These are phyloP conservation scores for Himalopsyche japonica DNA, from an alignment of 2,888 invertebrate species.

Conservation along the genomic window DNA sequence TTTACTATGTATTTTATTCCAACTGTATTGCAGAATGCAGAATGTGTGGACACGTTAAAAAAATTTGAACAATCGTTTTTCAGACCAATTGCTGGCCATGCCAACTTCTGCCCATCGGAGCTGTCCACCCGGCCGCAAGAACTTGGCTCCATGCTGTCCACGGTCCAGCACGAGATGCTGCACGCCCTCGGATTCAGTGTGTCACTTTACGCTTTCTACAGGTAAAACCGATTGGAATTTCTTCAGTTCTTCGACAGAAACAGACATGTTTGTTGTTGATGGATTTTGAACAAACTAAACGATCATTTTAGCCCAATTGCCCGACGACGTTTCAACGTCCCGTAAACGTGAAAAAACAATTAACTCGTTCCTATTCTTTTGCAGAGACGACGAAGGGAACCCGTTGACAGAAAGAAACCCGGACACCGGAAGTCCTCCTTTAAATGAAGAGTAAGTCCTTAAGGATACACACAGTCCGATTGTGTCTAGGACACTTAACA, in stretches of 20 bases:
- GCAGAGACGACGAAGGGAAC: conserved; percentile 82
- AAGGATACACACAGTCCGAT: background rate
- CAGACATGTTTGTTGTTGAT: too few relatives aligned
- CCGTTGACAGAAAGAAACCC: conserved; percentile 80
- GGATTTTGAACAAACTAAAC: too few relatives aligned
- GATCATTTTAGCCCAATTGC: too few relatives aligned
- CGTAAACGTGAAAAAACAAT: too few relatives aligned
- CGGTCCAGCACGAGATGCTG: conserved; percentile 97
- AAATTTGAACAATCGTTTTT: too few relatives aligned
- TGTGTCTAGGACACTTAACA: too few relatives aligned
- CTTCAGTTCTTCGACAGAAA: too few relatives aligned
- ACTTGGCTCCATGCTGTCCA: conserved; percentile 87
- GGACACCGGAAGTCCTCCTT: conserved; percentile 85
- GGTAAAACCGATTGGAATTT: conserved; percentile 44
- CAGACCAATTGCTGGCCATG: conserved; percentile 98
- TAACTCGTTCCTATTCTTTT: too few relatives aligned
- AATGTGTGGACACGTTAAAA: too few relatives aligned
- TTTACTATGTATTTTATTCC: too few relatives aligned
- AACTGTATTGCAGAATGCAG: too few relatives aligned
- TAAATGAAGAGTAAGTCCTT: conserved; percentile 79
- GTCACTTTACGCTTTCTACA: conserved; percentile 92
- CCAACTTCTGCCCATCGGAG: conserved; percentile 95
- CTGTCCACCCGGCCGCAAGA: conserved; percentile 91
- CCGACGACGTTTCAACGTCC: too few relatives aligned
- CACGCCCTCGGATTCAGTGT: conserved; percentile 98